These are phyloP conservation scores for Mesochorus sp. DNA, from an alignment of 2,888 invertebrate genomes.

Conservation along the genomic window DNA sequence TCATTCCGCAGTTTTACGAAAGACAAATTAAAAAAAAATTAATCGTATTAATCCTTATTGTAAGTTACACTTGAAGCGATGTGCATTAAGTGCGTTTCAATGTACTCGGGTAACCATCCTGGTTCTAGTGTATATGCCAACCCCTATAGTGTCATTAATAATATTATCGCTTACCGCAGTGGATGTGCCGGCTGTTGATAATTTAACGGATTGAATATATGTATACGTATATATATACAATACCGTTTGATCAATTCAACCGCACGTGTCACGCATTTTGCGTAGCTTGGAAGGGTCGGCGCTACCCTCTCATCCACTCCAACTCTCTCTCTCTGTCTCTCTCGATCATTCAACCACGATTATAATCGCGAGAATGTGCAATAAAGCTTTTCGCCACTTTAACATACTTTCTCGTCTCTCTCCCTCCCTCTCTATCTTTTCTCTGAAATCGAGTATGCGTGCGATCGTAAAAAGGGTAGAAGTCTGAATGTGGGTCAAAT, in stretches of 20 bases:
- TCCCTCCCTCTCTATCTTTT: no score
- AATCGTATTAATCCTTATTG: no score
- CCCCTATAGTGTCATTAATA: constrained; percentile 45
- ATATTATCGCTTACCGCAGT: constrained; percentile 53
- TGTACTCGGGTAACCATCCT: constrained; percentile 26
- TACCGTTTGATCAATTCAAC: constrained; percentile 39
- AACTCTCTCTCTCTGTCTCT: constrained; percentile 46
- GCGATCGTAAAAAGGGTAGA: constrained; percentile 42
- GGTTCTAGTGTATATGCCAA: constrained; percentile 19
- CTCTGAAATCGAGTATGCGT: background rate
- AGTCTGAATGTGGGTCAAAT: constrained; percentile 54
- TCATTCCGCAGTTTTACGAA: no score
- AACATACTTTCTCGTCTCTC: no score
- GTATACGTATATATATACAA: background rate
- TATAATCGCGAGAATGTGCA: constrained; percentile 19
- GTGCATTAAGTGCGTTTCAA: constrained; percentile 48
- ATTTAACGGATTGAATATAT: constrained; percentile 10
- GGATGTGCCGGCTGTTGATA: constrained; percentile 49
- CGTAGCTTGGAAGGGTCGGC: constrained; percentile 42
- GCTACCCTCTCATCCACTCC: constrained; percentile 36
- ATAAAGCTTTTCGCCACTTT: constrained; percentile 35
- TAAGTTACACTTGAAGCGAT: constrained; percentile 28
- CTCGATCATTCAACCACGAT: constrained; percentile 31
- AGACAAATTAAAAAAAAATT: no score
- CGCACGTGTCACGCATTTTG: constrained; percentile 56